A percentile compares a stretch with the other conserved stretches of the same genome.
Evolutionary conservation across 2,888 invertebrate genomes (phyloP).

Genomic region (Tridacna crocea): DNA sequence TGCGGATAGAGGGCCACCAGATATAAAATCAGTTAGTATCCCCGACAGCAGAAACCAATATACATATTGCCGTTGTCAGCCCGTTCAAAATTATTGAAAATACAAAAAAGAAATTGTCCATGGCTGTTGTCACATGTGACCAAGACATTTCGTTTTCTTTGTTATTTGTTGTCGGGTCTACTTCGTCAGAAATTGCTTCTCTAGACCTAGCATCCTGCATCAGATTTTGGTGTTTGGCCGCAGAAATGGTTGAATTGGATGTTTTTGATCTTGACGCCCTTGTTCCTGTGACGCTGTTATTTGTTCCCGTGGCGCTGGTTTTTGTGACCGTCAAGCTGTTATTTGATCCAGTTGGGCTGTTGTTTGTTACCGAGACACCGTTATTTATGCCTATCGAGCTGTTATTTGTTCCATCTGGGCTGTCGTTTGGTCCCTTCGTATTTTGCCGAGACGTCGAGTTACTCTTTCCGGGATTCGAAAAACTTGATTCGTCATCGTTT

Average conservation of each 20-base stretch:
- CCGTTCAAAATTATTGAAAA: conserved; percentile 46
- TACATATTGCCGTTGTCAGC: conserved; percentile 37
- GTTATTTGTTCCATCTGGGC: background rate
- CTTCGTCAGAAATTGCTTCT: background rate
- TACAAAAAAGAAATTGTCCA: conserved; percentile 61
- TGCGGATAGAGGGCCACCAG: background rate
- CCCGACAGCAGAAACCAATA: conserved; percentile 21
- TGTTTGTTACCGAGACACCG: background rate
- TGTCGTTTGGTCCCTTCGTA: background rate
- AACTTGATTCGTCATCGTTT: background rate
- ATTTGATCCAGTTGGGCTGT: background rate
- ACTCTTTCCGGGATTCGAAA: too few relatives aligned
- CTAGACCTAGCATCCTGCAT: background rate
- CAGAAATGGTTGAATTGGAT: background rate
- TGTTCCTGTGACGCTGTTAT: too few relatives aligned
- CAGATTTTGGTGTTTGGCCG: conserved; percentile 5
- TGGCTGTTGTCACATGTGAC: conserved; percentile 55
- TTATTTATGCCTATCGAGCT: too few relatives aligned
- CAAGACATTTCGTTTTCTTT: conserved; percentile 34
- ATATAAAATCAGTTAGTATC: background rate
- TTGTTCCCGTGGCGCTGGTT: too few relatives aligned
- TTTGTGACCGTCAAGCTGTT: too few relatives aligned
- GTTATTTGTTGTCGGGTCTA: background rate
- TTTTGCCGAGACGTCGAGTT: too few relatives aligned
- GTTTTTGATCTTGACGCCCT: background rate